phyloP scores from a whole-genome alignment of 2,888 invertebrate species.

The Ennomos quercinarius region DNA sequence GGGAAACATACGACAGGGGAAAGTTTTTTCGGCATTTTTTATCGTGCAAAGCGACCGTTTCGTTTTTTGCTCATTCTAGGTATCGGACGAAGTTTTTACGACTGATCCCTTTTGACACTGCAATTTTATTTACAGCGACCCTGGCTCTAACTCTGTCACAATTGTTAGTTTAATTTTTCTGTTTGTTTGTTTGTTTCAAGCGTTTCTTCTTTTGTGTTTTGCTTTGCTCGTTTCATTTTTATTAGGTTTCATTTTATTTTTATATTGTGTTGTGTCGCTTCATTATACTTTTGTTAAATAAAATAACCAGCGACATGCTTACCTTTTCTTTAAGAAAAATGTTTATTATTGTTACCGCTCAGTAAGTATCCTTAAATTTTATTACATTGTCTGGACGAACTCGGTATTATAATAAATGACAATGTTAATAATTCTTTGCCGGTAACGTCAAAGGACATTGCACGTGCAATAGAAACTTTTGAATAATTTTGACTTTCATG shows the following conservation, averaged over 20 bases:
- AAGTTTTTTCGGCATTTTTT: conserved; percentile 53
- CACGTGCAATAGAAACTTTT: too few species aligned
- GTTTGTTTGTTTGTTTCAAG: conserved; percentile 41
- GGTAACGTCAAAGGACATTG: too few species aligned
- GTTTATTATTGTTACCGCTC: neutral
- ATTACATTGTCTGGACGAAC: neutral
- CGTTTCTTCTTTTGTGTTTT: conserved; percentile 11
- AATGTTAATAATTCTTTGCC: too few species aligned
- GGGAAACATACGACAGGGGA: conserved; percentile 41
- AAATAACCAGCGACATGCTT: neutral
- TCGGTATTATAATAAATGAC: too few species aligned
- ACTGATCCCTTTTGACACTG: conserved; percentile 52
- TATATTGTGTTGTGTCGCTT: conserved; percentile 6
- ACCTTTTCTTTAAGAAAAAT: neutral
- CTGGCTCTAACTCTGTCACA: conserved; percentile 37
- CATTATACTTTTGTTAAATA: neutral
- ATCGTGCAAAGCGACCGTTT: conserved; percentile 41
- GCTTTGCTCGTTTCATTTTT: conserved; percentile 2
- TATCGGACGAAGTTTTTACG: conserved; percentile 50
- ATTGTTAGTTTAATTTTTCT: conserved; percentile 45
- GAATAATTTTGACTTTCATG: too few species aligned
- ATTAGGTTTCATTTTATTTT: neutral
- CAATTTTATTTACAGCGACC: conserved; percentile 49
- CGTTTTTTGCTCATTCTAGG: conserved; percentile 50
- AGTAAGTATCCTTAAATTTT: neutral